Base-by-base conservation (phyloP, 2,888 invertebrate genomes). In the Miltochrista miniata region DNA sequence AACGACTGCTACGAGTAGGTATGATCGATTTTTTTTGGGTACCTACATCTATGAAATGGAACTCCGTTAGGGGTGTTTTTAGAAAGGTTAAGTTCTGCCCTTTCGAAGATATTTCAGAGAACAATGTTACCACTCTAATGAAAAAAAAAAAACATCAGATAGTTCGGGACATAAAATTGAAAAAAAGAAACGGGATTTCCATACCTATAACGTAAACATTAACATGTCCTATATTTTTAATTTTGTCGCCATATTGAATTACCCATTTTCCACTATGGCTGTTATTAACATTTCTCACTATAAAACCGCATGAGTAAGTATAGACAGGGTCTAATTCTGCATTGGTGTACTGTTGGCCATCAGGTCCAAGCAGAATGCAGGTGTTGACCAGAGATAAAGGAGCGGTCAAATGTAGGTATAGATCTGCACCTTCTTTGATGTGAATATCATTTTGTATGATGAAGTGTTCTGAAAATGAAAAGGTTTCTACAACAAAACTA, bases 201-300 rank as follows among this genome's bases (percentile, higher is more conserved):
- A 83, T 81, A 87, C 85, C 83, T 58, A 64, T 60, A 24, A 87
- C 78, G 45, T 50, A 64, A 2, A 88, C 76, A 18, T 59, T 38
- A 50, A 83, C 66, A 10, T 55, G 48, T 1, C 84, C 84, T 64
- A 59, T 76, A 51, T 82, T 80, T 30, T 61, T 59, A 1, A 80
- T 76, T 51, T 46, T 62, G 13, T 66, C 56, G 54, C 85, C 88
- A 54, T 76, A 85, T 0, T 63, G 56, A 40, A 90, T 88, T 34
- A 68, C 55, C 87, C 87, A 89, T n/a, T 43, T 50, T 44, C 89
- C 89, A 46, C 48, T 59, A 18, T 82, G 71, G 5, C 34, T 47
- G 10, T 34, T 38, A 10, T 52, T 61, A 0, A 83, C 68, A 35
- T 68, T 61, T 31, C 48, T 70, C 0, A 84, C 67, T 37, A 81